Evolutionary conservation across 2,797 vertebrate genomes (phyloP), one percentile per base, ranked within the genome.

Genomic region (Typhlichthys eigenmanni): DNA sequence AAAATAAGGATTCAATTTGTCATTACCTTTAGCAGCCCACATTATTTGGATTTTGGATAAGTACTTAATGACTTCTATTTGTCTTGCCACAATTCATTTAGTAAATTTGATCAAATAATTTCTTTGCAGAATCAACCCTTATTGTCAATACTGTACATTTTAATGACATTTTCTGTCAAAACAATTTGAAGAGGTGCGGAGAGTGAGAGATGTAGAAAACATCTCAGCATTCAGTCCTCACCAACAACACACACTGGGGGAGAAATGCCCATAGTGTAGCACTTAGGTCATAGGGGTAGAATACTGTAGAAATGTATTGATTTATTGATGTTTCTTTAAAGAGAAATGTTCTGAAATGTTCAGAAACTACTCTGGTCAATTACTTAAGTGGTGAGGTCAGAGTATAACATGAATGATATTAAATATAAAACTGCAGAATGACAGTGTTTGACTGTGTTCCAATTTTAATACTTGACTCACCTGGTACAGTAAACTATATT

Each of bases 221-320:
- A 4, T n/a, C n/a, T 50, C n/a, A 38, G 34, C 4, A 55, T 64
- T 74, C 29, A 38, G 34, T 58, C 38, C 9, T 55, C 19, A 48
- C 38, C 55, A 55, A 34, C 47, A 45, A 50, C 62, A 71, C 62
- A 54, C 63, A 62, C 68, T 43, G 10, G 54, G 5, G 56, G 57
- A 62, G 29, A 62, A 13, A 64, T 43, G 66, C 58, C 34, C 58
- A 69, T 53, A 64, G 65, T 69, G 11, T 38, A n/a, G 49, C 38
- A 57, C 50, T 66, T 7, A 55, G 62, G 62, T 69, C 38, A 52
- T 34, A 60, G 45, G 24, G 70, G 71, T 52, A 64, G 60, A 50
- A 5, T 54, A n/a, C 57, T 54, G 43, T 52, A 59, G 62, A 59
- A 59, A 72, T 70, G 54, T 78, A 84, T 81, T 75, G 79, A 79